Evolutionary conservation across 2,888 invertebrate species (phyloP).

Genomic region (Campoplex capitator): DNA sequence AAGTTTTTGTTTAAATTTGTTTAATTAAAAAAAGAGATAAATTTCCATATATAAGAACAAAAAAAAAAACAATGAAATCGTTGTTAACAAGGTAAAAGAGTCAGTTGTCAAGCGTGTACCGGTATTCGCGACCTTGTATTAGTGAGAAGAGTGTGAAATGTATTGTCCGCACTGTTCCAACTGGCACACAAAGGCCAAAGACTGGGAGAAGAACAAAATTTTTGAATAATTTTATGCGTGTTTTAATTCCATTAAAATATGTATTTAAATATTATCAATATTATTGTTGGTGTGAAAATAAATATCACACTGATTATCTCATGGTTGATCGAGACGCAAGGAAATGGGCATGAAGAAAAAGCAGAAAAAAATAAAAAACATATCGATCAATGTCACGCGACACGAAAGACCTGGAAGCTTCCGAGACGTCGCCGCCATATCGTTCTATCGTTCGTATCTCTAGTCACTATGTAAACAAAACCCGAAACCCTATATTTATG

Average conservation of each 20-base stretch:
- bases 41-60: slow-evolving; percentile 11
- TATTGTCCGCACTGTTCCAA: too few relatives aligned
- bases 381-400: slow-evolving; percentile 62
- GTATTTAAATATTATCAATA: not conserved
- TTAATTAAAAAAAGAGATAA: not conserved
- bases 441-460: slow-evolving; percentile 2
- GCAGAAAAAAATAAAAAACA: slow-evolving; percentile 27
- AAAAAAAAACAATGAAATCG: not conserved
- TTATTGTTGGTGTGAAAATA: not conserved
- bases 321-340: not conserved
- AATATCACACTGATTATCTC: not conserved
- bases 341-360: not conserved
- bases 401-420: slow-evolving; percentile 48
- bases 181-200: too few relatives aligned
- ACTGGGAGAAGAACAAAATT: not conserved
- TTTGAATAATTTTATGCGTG: not conserved
- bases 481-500: not conserved
- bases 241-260: not conserved
- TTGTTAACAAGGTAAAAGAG: too few relatives aligned
- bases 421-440: slow-evolving; percentile 52
- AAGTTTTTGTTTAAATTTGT: slow-evolving; percentile 12
- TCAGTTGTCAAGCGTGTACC: too few relatives aligned
- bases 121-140: too few relatives aligned
- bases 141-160: too few relatives aligned
- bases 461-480: slow-evolving; percentile 51